Evolutionary conservation across 1,140 invertebrate genomes (phyloP), one percentile per base, ranked within the genome.

Genomic region (Leguminivora glycinivorella): DNA sequence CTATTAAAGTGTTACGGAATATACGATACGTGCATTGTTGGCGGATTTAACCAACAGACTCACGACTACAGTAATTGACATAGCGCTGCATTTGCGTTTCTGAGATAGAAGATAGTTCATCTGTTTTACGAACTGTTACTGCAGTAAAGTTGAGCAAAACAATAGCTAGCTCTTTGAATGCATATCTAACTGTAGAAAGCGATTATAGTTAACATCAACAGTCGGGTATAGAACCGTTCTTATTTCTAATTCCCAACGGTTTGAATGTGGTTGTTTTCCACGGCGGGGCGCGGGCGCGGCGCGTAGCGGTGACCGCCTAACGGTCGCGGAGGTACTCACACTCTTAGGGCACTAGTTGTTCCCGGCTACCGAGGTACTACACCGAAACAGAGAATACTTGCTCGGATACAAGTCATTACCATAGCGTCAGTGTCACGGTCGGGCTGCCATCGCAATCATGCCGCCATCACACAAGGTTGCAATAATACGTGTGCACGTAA

Each of bases 341-440:
- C 78, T 80, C 72, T 67, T 78, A 83, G 82, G 82, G 83, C 84
- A 77, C 47, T 52, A 52, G 47, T 52, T 52, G 70, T 72, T 68
- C 60, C 70, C 70, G 60, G 74, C 75, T 71, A 47, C 69, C 43
- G n/a, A 66, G 70, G 74, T 75, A 75, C 76, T 70, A 68, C 56
- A 74, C 75, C 74, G 69, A 82, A 83, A 76, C 75, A 52, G 43
- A 72, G 72, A 77, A 78, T 75, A 72, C 70, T 75, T 68, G 17
- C 72, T 75, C 71, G 17, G 63, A 68, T 38, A 71, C 79, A 82
- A 82, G 83, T 83, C 83, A 85, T 87, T 87, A 88, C 82, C 78
- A 80, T 86, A 83, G 81, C 74, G 80, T 78, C 88, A 90, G 82
- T 90, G 88, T 89, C 88, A 90, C 84, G 87, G 88, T 80, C 85